These are phyloP conservation scores for Orgyia antiqua DNA, from an alignment of 2,888 invertebrate genomes.

Conservation along the genomic window DNA sequence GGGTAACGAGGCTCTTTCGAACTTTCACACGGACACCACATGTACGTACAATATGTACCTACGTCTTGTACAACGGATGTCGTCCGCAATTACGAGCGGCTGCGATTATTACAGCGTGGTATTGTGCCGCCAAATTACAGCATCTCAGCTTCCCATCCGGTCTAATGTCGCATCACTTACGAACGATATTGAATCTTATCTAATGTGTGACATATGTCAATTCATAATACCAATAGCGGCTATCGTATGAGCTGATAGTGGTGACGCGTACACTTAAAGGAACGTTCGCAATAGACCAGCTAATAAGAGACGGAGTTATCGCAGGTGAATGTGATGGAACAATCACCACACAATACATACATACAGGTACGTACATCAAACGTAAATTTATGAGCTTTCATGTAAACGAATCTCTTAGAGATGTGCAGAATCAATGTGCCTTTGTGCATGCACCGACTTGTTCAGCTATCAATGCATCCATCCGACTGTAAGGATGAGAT, in stretches of 20 bases:
- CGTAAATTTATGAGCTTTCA: slow-evolving; percentile 48
- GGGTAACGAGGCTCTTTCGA: slow-evolving; percentile 51
- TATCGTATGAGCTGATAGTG: slow-evolving; percentile 27
- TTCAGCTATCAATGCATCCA: slow-evolving; percentile 42
- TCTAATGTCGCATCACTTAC: slow-evolving; percentile 23
- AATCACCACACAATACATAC: slow-evolving; percentile 18
- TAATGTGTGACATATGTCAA: slow-evolving; percentile 19
- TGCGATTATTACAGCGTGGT: slow-evolving; percentile 62
- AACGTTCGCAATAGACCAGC: slow-evolving; percentile 34
- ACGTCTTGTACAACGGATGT: slow-evolving; percentile 63
- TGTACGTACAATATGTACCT: slow-evolving; percentile 27
- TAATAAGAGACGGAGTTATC: slow-evolving; percentile 52
- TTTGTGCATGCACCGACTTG: slow-evolving; percentile 44
- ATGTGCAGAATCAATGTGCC: slow-evolving; percentile 56
- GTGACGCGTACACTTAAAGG: slow-evolving; percentile 37
- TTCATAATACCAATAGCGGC: slow-evolving; percentile 10
- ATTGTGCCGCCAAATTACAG: slow-evolving; percentile 72
- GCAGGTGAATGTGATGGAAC: slow-evolving; percentile 55
- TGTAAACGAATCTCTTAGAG: slow-evolving; percentile 36
- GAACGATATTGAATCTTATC: slow-evolving; percentile 30
- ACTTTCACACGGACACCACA: slow-evolving; percentile 69
- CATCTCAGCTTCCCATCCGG: slow-evolving; percentile 75
- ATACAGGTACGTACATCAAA: too few relatives aligned
- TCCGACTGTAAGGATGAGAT: slow-evolving; percentile 43
- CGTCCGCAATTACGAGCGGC: slow-evolving; percentile 66